Conservation (phyloP, 2,113 vertebrate genomes). For the Charina bottae region DNA sequence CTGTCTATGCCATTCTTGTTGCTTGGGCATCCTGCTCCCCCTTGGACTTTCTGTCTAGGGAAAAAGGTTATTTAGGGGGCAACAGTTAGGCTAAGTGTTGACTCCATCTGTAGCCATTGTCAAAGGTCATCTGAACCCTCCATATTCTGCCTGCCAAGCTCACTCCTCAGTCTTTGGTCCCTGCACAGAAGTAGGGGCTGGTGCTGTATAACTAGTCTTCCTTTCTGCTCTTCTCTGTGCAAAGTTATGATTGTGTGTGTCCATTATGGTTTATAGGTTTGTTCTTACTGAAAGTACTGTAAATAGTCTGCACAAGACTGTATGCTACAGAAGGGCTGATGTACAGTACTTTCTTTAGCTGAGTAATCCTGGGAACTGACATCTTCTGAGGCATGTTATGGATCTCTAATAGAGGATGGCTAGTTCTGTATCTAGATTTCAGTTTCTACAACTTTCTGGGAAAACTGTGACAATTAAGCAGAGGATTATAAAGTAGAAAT, state of each 20-base stretch:
- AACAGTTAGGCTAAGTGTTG: neutral
- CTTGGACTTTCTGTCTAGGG: neutral
- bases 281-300: neutral
- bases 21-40: neutral
- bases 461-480: neutral
- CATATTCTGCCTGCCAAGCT: neutral
- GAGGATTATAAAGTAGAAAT: neutral
- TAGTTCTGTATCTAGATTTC: neutral
- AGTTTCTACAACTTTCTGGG: neutral
- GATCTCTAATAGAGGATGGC: neutral
- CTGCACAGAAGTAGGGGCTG: neutral
- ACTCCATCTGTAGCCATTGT: neutral
- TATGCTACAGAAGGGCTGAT: neutral
- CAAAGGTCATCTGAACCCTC: neutral
- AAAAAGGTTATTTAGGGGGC: neutral
- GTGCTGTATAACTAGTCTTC: neutral
- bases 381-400: neutral
- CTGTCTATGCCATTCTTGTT: neutral
- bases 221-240: neutral
- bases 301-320: neutral
- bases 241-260: neutral
- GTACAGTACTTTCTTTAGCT: neutral
- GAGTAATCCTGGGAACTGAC: neutral
- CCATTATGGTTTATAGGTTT: neutral
- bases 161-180: neutral